Evolutionary conservation across 2,888 invertebrate genomes (phyloP).

Genomic region (Drosophila lacicola): DNA sequence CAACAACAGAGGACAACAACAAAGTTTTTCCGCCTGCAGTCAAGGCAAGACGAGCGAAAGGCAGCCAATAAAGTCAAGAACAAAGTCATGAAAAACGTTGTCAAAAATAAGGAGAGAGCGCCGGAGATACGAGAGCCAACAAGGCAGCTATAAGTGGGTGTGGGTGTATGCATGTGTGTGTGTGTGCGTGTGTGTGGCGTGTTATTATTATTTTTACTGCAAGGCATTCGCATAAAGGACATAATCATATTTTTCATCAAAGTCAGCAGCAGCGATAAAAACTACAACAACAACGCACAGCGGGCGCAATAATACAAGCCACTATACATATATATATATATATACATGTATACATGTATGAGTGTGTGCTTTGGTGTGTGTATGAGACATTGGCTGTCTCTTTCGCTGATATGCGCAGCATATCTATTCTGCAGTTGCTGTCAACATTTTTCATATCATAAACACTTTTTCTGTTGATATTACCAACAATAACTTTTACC

Average conservation of each 20-base stretch:
- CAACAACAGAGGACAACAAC: conserved; percentile 21
- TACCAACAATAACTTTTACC: conserved; percentile 78
- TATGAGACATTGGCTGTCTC: conserved; percentile 39
- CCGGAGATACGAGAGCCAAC: conserved; percentile 53
- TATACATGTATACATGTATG: conserved; percentile 7
- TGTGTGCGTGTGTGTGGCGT: conserved; percentile 43
- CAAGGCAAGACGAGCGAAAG: conserved; percentile 44
- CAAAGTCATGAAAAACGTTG: conserved; percentile 76
- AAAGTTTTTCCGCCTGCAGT: conserved; percentile 54
- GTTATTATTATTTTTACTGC: conserved; percentile 81
- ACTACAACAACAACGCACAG: conserved; percentile 60
- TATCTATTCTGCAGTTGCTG: conserved; percentile 78
- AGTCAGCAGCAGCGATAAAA: conserved; percentile 72
- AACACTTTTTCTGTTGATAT: conserved; percentile 79
- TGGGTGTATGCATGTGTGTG: conserved; percentile 8
- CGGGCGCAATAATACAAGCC: conserved; percentile 56
- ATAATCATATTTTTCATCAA: conserved; percentile 80
- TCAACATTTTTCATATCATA: conserved; percentile 80
- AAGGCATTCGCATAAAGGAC: conserved; percentile 81
- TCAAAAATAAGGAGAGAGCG: conserved; percentile 59
- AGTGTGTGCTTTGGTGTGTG: conserved; percentile 1
- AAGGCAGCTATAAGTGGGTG: conserved; percentile 37
- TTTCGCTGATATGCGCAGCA: conserved; percentile 36
- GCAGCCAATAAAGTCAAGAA: conserved; percentile 75
- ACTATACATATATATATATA: conserved; percentile 40